Evolutionary conservation across 37 sponge, comb jelly and placozoan species (phyloP).

Genomic region (Aplysina aerophoba): DNA sequence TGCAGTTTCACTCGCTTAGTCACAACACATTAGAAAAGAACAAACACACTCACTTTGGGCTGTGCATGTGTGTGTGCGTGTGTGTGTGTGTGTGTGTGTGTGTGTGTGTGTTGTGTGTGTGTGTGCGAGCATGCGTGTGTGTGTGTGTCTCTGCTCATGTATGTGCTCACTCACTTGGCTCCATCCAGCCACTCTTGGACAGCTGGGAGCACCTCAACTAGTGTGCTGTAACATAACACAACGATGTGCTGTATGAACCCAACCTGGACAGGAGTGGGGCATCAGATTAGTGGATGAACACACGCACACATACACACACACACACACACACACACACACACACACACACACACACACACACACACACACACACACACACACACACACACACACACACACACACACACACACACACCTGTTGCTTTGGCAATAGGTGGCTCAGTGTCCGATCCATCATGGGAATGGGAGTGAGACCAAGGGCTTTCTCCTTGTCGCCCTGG

Average conservation of each 20-base stretch:
- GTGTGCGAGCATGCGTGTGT: too few species aligned
- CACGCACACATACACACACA: too few species aligned
- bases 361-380: too few species aligned
- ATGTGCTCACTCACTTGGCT: neutral
- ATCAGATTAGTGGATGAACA: too few species aligned
- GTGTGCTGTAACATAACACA: neutral
- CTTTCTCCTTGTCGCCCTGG: slow-evolving; percentile 80
- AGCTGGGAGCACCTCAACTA: neutral
- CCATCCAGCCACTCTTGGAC: slow-evolving; percentile 8
- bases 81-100: too few species aligned
- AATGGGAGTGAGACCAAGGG: slow-evolving; percentile 45
- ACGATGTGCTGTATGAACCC: slow-evolving; percentile 29
- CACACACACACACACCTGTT: slow-evolving; percentile 14
- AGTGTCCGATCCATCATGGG: slow-evolving; percentile 64
- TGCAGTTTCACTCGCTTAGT: too few species aligned
- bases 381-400: neutral
- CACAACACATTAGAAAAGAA: too few species aligned
- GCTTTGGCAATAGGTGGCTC: slow-evolving; percentile 22
- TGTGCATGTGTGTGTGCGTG: too few species aligned
- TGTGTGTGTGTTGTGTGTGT: too few species aligned
- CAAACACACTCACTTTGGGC: too few species aligned
- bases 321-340: neutral
- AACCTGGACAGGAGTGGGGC: neutral
- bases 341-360: neutral
- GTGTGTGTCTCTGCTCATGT: too few species aligned